Evolutionary conservation across 2,888 invertebrate genomes (phyloP), one percentile per base, ranked within the genome.

Genomic region (Morpho achilles): DNA sequence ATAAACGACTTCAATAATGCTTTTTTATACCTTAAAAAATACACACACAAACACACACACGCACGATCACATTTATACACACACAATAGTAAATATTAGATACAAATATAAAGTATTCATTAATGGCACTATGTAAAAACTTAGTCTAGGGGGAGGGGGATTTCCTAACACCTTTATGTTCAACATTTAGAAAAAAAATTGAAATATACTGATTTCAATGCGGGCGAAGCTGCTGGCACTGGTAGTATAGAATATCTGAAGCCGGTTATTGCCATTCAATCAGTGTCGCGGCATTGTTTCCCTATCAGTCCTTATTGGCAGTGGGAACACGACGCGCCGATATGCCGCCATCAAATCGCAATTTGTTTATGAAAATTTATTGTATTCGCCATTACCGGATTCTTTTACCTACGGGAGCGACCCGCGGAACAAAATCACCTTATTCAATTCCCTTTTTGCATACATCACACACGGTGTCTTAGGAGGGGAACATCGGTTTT

Each of bases 301-400:
- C 85, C 85, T 88, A 89, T 89, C 88, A 88, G 88, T 89, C 84
- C 85, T 85, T 87, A 87, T 89, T 87, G 88, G 82, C 71, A 87
- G 79, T 82, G 75, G 75, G 79, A 82, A 75, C 87, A 82, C 87
- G 82, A 83, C 70, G 77, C 69, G 70, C 69, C 76, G 76, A 81
- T 80, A 81, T 82, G 82, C 79, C 82, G 80, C 87, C 89, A 90
- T 90, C 90, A 90, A 90, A 90, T 81, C 82, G 87, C 88, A 88
- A 90, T 90, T 90, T 90, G 90, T 90, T 90, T 90, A 90, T 90
- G 90, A 90, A 90, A 90, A 90, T 90, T 90, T 90, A 90, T 90
- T 88, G 89, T 89, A 90, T 89, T 89, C 82, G 83, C 88, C 88
- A 89, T 90, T 89, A 90, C 89, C 83, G 83, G 84, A 84, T 88